Evolutionary conservation across 1,140 invertebrate genomes (phyloP).

Genomic region (Catajapyx aquilonaris): DNA sequence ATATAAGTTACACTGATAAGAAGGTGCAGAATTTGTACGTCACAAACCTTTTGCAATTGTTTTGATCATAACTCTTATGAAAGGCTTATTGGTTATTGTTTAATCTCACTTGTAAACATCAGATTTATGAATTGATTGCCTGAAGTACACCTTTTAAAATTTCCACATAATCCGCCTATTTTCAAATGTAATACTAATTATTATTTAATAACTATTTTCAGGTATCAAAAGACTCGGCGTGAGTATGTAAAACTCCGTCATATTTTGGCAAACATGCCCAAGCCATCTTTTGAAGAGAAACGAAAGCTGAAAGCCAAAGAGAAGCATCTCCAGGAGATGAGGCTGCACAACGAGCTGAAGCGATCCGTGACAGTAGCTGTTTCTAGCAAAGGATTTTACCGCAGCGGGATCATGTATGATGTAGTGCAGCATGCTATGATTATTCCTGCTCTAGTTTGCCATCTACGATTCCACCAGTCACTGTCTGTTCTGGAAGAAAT

Average conservation of each 20-base stretch:
- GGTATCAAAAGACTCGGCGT: slow-evolving; percentile 87
- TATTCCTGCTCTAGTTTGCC: slow-evolving; percentile 77
- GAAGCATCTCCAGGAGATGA: slow-evolving; percentile 69
- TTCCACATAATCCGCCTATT: no score
- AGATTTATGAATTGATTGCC: no score
- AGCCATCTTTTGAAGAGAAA: slow-evolving; percentile 76
- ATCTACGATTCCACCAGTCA: slow-evolving; percentile 84
- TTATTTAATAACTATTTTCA: no score
- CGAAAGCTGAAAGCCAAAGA: slow-evolving; percentile 75
- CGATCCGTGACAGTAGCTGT: slow-evolving; percentile 87
- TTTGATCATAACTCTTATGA: no score
- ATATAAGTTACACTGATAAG: no score
- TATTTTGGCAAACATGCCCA: slow-evolving; percentile 85
- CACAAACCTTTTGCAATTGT: no score
- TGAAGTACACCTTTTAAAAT: no score
- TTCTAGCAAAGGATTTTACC: slow-evolving; percentile 62
- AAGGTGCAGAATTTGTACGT: no score
- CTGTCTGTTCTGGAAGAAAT: slow-evolving; percentile 58
- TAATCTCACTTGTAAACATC: no score
- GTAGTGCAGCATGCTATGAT: slow-evolving; percentile 88
- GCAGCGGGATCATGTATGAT: slow-evolving; percentile 91
- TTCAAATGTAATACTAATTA: no score
- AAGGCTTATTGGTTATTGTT: no score
- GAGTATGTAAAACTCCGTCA: slow-evolving; percentile 93
- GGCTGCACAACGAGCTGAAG: slow-evolving; percentile 82